Conservation (phyloP, 2,888 invertebrate species). For the Cephus runcator region DNA sequence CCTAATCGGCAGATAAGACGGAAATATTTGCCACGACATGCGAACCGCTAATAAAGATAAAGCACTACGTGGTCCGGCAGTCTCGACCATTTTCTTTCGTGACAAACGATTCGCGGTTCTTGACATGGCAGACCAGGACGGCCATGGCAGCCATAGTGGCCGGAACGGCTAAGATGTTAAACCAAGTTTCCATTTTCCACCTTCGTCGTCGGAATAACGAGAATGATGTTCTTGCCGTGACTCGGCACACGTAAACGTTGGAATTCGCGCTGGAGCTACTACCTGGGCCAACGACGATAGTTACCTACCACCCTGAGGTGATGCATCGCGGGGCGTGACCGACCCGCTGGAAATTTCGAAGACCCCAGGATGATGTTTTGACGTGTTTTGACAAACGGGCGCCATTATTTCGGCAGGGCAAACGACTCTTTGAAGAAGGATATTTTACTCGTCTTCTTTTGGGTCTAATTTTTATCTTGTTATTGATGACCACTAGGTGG, state of each 20-base stretch:
- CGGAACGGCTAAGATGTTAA: not conserved
- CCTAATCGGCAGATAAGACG: constrained; percentile 59
- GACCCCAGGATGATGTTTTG: constrained; percentile 57
- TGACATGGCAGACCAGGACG: not conserved
- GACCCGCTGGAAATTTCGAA: constrained; percentile 47
- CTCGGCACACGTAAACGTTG: constrained; percentile 33
- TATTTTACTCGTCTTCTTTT: constrained; percentile 25
- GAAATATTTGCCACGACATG: constrained; percentile 14
- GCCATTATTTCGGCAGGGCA: constrained; percentile 50
- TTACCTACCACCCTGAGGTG: constrained; percentile 26
- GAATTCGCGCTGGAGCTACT: not conserved
- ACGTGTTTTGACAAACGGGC: constrained; percentile 65
- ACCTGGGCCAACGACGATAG: not conserved
- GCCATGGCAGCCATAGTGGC: not conserved
- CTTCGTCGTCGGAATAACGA: constrained; percentile 8
- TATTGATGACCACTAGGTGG: constrained; percentile 18
- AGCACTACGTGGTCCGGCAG: not conserved
- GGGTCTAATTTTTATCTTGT: constrained; percentile 24
- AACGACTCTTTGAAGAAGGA: constrained; percentile 7
- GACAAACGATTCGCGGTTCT: not conserved
- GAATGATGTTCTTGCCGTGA: constrained; percentile 43
- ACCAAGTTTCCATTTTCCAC: not conserved
- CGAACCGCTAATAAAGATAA: constrained; percentile 6
- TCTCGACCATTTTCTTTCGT: not conserved
- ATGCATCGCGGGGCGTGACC: constrained; percentile 62